Base-by-base conservation (phyloP, 23 tunicate species). In the Clavelina lepadiformis region DNA sequence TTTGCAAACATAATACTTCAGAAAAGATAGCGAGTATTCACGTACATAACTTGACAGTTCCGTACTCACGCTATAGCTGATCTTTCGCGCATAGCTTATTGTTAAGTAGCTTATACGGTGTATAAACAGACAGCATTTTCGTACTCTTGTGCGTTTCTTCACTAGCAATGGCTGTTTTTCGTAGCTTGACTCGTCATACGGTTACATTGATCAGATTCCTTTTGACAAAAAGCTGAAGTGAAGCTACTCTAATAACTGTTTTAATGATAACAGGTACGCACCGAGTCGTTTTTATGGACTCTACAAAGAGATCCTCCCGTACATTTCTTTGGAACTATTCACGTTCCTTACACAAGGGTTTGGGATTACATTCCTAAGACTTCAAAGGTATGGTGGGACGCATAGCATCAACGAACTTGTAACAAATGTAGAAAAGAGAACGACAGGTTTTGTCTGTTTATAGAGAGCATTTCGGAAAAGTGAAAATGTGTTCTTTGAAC, bases 261-360 rank as follows among this genome's bases (percentile, higher is more conserved):
- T 41, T 41, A 11, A 53, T 53, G 21, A 13, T 53, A 18, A 3
- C 15, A 66, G 72, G 13, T 11, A 46, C 8, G 35, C 28, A 22
- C 34, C 2, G 47, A 46, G 5, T 80, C 87, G 56, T 80, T 66
- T 38, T 31, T 80, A 35, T 80, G 87, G 87, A 53, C 53, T 33
- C 37, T 80, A 24, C 59, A 80, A 47, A 49, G 78, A 62, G 62
- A 71, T 34, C 87, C 87, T 22, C 87, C 87, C 20, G 87, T 53
- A 15, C 63, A 80, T 72, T 80, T 80, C 28, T 80, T 80, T 31
- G 87, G 87, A 1, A 80, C 87, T 23, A 80, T 80, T 24, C 87
- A 80, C 50, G 87, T 80, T 51, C 78, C 87, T 1, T 80, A 80
- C 46, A 71, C 87, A 5, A 31, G 66, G 52, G 87, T 80, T 11